Conservation (phyloP, 2,888 invertebrate species). For the Onthophagus sagittarius region DNA sequence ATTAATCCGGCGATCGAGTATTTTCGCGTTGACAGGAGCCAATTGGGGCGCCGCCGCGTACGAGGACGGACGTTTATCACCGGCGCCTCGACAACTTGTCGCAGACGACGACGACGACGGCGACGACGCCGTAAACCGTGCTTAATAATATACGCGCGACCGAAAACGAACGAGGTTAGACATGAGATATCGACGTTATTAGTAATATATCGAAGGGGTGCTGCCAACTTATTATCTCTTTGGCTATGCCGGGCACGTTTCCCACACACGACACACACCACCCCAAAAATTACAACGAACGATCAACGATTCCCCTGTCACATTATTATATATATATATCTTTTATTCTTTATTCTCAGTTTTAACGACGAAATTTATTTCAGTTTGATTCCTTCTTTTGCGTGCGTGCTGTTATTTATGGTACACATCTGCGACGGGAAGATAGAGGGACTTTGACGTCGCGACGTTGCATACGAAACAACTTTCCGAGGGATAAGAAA, state of each 20-base stretch:
- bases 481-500: not conserved
- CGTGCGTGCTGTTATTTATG: not conserved
- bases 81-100: not conserved
- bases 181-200: slow-evolving; percentile 34
- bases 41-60: not conserved
- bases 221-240: slow-evolving; percentile 38
- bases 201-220: slow-evolving; percentile 34
- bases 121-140: not conserved
- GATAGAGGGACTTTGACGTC: not conserved
- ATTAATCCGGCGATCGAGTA: not conserved
- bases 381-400: no score
- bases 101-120: not conserved
- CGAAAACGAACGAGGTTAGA: slow-evolving; percentile 13
- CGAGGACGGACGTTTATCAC: not conserved
- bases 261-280: not conserved
- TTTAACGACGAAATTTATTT: no score
- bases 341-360: no score
- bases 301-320: slow-evolving; percentile 17
- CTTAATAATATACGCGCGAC: not conserved
- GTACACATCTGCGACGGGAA: not conserved
- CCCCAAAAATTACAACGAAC: not conserved
- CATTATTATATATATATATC: slow-evolving; percentile 14
- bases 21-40: not conserved
- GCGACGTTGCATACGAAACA: not conserved
- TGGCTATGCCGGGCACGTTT: slow-evolving; percentile 39